phyloP scores from a whole-genome alignment of 2,888 invertebrate genomes.

The Synergus laeviventris region DNA sequence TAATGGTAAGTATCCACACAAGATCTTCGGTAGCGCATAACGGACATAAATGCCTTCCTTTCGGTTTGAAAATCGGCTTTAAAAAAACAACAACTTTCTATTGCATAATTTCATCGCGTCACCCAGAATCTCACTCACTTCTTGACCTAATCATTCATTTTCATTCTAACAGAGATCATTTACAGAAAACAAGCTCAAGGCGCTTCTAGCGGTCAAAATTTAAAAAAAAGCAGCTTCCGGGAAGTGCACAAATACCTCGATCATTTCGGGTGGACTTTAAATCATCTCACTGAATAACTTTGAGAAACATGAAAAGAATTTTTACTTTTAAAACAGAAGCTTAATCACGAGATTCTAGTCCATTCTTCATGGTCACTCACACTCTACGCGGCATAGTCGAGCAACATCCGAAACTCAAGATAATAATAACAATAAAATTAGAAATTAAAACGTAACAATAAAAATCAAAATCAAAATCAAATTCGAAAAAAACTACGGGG shows the following conservation, averaged over 20 bases:
- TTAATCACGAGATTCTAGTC: neutral
- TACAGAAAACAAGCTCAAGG: neutral
- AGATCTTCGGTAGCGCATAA: neutral
- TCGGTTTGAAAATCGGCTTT: too few relatives aligned
- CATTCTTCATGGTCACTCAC: neutral
- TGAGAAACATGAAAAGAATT: neutral
- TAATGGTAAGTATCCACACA: neutral
- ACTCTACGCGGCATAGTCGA: neutral
- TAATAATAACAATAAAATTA: constrained; percentile 2
- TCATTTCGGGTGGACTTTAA: neutral
- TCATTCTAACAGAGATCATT: neutral
- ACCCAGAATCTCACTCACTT: neutral
- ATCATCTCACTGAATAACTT: neutral
- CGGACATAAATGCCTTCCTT: too few relatives aligned
- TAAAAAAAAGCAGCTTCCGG: neutral
- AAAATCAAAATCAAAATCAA: neutral
- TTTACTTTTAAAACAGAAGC: neutral
- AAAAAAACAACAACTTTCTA: too few relatives aligned
- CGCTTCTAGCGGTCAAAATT: neutral
- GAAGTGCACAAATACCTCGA: neutral
- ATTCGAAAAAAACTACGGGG: neutral
- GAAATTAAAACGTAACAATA: neutral
- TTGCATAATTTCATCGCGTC: neutral
- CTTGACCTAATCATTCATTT: neutral
- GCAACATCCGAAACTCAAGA: constrained; percentile 16